Evolutionary conservation across 2,113 vertebrate species (phyloP), one percentile per base, ranked within the genome.

Genomic region (Tupaia tana): DNA sequence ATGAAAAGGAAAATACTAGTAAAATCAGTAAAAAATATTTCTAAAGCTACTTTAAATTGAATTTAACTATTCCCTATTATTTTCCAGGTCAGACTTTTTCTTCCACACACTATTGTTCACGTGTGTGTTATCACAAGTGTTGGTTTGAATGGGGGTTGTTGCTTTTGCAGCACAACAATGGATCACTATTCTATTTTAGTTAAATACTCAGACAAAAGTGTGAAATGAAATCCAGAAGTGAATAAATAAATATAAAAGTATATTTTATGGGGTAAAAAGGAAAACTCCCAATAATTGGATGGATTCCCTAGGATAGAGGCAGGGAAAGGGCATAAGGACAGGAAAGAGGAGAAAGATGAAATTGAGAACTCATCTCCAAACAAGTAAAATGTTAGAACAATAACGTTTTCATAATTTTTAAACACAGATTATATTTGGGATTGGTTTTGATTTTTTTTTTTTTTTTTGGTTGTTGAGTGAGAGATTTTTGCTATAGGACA

Each of bases 171-270:
- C 67, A 73, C 14, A 66, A 16, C 1, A 19, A 7, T 58, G 8
- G 15, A 66, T 34, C 34, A 54, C 43, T 71, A 11, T 89, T 85
- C 63, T 91, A 74, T 86, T 43, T 92, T 86, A 70, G 24, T 7
- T 66, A 19, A 70, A 52, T 59, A 74, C n/a, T 84, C 7, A 79
- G 11, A 75, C 3, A 61, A 4, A 11, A 77, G 10, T 31, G 9
- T 31, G 56, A 19, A 95, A 87, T 92, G 70, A 91, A 95, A 93
- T 3, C 25, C 7, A 2, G 84, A 86, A 77, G 63, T 67, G 27
- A 81, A 22, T 24, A 77, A 93, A 91, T 18, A 20, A 56, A 77
- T 91, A 91, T 18, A 20, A 56, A n/a, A 64, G 34, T 9, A 52
- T 61, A 43, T 64, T 92, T 91, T 58, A 66, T 61, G 27, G 22